Evolutionary conservation across 2,797 vertebrate species (phyloP).

Genomic region (Danio jaintianensis): DNA sequence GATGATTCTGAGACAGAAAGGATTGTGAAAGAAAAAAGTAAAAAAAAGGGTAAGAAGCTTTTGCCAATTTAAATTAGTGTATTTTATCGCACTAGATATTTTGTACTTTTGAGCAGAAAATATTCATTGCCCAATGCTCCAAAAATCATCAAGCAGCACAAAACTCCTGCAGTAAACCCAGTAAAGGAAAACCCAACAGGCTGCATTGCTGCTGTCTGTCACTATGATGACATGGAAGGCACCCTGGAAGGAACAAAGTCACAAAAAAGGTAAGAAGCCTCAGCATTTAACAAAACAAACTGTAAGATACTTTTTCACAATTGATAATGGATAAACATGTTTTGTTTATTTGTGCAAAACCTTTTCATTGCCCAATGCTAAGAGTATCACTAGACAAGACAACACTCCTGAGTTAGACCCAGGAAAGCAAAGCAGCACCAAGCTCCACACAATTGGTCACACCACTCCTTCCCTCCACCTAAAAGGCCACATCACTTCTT

Average conservation of each 20-base stretch:
- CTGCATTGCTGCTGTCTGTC: not conserved
- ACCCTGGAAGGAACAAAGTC: not conserved
- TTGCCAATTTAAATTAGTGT: not conserved
- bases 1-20: slow-evolving; percentile 8
- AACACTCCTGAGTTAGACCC: slow-evolving; percentile 4
- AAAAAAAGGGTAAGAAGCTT: not conserved
- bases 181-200: not conserved
- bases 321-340: not conserved
- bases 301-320: not conserved
- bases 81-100: not conserved
- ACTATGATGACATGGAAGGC: not conserved
- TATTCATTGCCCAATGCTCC: slow-evolving; percentile 1
- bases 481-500: not conserved
- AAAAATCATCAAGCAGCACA: not conserved
- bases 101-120: slow-evolving; percentile 5
- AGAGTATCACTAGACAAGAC: not conserved
- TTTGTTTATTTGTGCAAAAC: not conserved
- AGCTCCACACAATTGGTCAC: not conserved
- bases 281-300: not conserved
- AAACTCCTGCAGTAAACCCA: not conserved
- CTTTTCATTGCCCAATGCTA: not conserved
- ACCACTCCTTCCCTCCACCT: not conserved
- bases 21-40: not conserved
- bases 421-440: not conserved
- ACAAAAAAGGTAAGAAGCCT: not conserved